Percentiles rank a stretch among this genome's conserved stretches.
These are phyloP conservation scores for Alouatta palliata DNA, from an alignment of 2,113 vertebrate species.

Conservation along the genomic window DNA sequence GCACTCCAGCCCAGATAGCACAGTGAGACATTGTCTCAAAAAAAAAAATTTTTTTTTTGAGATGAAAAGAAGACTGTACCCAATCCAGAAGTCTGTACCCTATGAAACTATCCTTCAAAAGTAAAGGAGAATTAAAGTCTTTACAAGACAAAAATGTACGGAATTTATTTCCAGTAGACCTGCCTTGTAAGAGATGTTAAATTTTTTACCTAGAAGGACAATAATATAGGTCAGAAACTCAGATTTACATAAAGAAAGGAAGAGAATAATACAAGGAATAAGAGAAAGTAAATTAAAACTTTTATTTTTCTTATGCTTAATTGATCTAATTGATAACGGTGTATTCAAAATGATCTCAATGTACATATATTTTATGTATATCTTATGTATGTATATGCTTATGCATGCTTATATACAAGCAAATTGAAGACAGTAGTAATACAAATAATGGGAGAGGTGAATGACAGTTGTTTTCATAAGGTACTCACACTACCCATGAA, in stretches of 20 bases:
- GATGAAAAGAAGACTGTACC: background rate
- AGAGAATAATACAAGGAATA: background rate
- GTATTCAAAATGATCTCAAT: background rate
- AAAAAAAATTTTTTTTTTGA: too few species aligned
- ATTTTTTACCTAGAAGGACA: background rate
- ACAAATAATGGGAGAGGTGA: background rate
- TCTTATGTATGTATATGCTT: background rate
- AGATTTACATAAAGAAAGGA: background rate
- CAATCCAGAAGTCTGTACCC: background rate
- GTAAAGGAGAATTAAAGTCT: background rate
- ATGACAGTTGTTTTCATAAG: background rate
- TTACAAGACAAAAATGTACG: background rate
- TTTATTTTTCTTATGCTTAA: background rate
- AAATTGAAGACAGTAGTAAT: background rate
- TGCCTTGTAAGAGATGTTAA: background rate
- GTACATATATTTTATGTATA: background rate
- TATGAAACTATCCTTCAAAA: background rate
- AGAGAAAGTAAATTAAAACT: background rate
- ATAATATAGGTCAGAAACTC: background rate
- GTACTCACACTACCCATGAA: background rate
- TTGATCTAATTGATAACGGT: background rate
- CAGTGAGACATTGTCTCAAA: too few species aligned
- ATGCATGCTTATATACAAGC: background rate
- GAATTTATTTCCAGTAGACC: background rate
- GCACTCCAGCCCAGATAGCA: too few species aligned